Conservation (phyloP, 1,140 invertebrate genomes). For the Drosophila pruinosa region DNA sequence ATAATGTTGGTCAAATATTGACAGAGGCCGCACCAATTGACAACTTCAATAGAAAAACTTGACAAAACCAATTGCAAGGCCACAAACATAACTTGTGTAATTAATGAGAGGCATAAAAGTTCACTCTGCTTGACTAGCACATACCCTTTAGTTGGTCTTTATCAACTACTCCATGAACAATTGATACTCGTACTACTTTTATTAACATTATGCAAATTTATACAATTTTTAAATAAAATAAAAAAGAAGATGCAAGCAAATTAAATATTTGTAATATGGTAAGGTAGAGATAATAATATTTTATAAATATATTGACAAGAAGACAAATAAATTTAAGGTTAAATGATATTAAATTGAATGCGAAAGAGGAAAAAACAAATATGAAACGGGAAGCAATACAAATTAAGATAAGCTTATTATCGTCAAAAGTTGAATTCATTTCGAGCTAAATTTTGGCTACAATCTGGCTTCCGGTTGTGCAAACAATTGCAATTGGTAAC, state of each 20-base stretch:
- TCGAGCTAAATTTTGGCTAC: too few species aligned
- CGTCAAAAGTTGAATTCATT: not conserved
- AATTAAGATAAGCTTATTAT: not conserved
- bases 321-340: too few species aligned
- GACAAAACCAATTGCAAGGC: conserved; percentile 14
- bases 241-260: too few species aligned
- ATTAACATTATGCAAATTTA: not conserved
- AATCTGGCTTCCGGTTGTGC: not conserved
- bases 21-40: not conserved
- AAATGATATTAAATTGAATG: too few species aligned
- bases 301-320: too few species aligned
- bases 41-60: conserved; percentile 13
- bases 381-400: too few species aligned
- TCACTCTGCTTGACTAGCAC: too few species aligned
- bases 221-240: not conserved
- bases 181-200: not conserved
- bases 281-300: too few species aligned
- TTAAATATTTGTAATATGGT: too few species aligned
- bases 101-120: conserved; percentile 17
- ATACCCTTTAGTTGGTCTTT: not conserved
- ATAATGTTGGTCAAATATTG: conserved; percentile 32
- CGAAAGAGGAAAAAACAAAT: too few species aligned
- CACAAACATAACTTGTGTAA: conserved; percentile 26
- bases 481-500: not conserved
- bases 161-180: not conserved